Base-by-base conservation (phyloP, 2,888 invertebrate species). In the Eupithecia tripunctaria region DNA sequence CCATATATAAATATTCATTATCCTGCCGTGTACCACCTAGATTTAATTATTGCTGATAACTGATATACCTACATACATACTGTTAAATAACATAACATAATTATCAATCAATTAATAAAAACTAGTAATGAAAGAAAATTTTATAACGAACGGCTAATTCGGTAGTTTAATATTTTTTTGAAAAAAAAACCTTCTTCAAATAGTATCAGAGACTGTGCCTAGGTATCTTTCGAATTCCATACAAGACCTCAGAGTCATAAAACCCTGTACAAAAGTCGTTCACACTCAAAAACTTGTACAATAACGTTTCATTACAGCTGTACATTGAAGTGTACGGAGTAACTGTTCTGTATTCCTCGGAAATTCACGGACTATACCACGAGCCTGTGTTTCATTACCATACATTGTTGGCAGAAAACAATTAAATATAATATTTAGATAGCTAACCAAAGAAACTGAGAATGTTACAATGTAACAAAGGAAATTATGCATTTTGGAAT, bases 271-370 rank as follows among this genome's bases (percentile, higher is more conserved):
- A 68, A 74, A 73, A 76, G 69, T 68, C 70, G 47, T 64, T 73
- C 75, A 73, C 72, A 74, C 74, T 73, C 68, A 71, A 72, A 74
- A 79, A 79, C 78, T 79, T 79, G 67, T 67, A 73, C 76, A 79
- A 79, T 79, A 78, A 79, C 75, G 71, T 78, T 79, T 78, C 77
- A 79, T 79, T 79, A 78, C 78, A 47, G 70, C 51, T 70, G 63
- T 71, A 75, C 72, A 75, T 73, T 73, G 75, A 72, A 73, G 72
- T 63, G 67, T 71, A 72, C 71, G 56, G 32, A 43, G 69, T 62
- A 66, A 71, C 71, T 74, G 69, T 69, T 69, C 62, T 47, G 64
- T 68, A 60, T 74, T 64, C 71, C 43, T 43, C 36, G n/a, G 62
- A 63, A 60, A 63, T 74, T 62, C 36, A 67, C 29, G 36, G 18